Percentiles rank a stretch among this genome's conserved stretches.
These are phyloP conservation scores for Gymnosoma rotundatum DNA, from an alignment of 2,888 invertebrate species.

Conservation along the genomic window DNA sequence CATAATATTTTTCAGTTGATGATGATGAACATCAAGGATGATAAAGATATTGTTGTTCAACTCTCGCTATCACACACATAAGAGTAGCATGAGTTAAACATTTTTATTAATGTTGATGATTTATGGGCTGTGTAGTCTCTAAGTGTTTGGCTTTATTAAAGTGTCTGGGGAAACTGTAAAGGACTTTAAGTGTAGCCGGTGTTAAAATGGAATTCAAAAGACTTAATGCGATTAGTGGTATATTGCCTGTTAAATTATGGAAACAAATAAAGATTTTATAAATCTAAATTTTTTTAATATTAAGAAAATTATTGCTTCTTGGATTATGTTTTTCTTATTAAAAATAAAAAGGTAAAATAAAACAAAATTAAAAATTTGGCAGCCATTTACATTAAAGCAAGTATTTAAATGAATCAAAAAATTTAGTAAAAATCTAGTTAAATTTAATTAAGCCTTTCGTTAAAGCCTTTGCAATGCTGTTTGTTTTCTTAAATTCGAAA, in stretches of 20 bases:
- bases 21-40: conserved; percentile 21
- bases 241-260: not conserved
- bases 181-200: not conserved
- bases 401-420: too few relatives aligned
- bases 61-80: not conserved
- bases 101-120: conserved; percentile 41
- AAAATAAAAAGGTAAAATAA: too few relatives aligned
- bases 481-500: too few relatives aligned
- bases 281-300: too few relatives aligned
- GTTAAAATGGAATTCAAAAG: conserved; percentile 18
- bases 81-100: not conserved
- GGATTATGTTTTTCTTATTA: too few relatives aligned
- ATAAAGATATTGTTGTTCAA: conserved; percentile 35
- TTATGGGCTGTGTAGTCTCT: conserved; percentile 23
- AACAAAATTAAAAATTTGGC: too few relatives aligned
- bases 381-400: too few relatives aligned
- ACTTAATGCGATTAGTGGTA: conserved; percentile 8
- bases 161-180: conserved; percentile 18
- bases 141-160: conserved; percentile 7
- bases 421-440: too few relatives aligned
- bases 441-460: too few relatives aligned
- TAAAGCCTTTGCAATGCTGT: too few relatives aligned
- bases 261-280: not conserved
- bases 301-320: too few relatives aligned
- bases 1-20: not conserved